Percentiles rank a stretch among this genome's conserved stretches.
phyloP scores from a whole-genome alignment of 2,888 invertebrate genomes.

The Platerodrilus igneus region DNA sequence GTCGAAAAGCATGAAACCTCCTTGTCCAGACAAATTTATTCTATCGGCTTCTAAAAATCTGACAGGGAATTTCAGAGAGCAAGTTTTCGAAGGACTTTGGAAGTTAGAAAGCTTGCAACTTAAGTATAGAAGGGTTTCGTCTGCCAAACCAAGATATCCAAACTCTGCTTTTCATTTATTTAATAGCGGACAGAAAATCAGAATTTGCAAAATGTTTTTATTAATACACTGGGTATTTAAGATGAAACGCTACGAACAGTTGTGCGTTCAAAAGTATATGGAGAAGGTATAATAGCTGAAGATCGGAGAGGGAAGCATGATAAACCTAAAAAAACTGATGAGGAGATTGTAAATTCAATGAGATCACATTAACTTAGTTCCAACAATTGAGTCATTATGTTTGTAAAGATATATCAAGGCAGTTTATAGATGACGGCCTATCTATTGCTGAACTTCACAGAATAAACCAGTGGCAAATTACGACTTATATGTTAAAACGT shows the following conservation, averaged over 20 bases:
- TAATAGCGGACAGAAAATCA: constrained; percentile 12
- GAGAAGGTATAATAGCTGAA: constrained; percentile 24
- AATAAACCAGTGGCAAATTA: too few relatives aligned
- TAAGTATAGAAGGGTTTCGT: constrained; percentile 1
- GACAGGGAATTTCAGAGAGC: not conserved
- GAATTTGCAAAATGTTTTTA: constrained; percentile 13
- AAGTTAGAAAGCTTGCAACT: constrained; percentile 1
- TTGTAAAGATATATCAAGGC: constrained; percentile 29
- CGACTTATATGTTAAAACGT: constrained; percentile 31
- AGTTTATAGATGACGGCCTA: constrained; percentile 18
- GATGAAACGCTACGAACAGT: not conserved
- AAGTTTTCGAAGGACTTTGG: constrained; percentile 8
- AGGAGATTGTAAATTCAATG: constrained; percentile 30
- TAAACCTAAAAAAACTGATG: constrained; percentile 28
- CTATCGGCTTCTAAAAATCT: constrained; percentile 6
- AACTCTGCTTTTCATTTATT: constrained; percentile 6
- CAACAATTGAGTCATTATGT: constrained; percentile 35
- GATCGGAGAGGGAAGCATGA: constrained; percentile 33
- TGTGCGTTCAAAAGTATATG: constrained; percentile 22
- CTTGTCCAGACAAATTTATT: constrained; percentile 8
- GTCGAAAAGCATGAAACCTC: not conserved
- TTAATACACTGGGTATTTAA: constrained; percentile 1
- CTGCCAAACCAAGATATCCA: not conserved
- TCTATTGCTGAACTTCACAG: constrained; percentile 31
- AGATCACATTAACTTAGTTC: constrained; percentile 33